Evolutionary conservation across 1,140 invertebrate genomes (phyloP).

Genomic region (Zaprionus camerounensis): DNA sequence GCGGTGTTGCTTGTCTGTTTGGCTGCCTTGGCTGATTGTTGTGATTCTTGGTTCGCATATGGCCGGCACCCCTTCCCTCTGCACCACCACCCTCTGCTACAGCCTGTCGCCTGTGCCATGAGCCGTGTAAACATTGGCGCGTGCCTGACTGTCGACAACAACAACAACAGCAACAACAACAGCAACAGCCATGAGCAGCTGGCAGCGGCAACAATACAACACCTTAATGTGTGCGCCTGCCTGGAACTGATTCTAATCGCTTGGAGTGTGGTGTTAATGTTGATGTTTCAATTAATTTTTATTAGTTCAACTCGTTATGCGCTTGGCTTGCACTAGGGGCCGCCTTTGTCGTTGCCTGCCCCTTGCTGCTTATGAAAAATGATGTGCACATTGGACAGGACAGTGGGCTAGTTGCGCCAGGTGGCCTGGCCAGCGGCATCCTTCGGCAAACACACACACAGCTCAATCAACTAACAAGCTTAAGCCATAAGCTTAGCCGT

Average conservation of each 20-base stretch:
- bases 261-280: constrained; percentile 71
- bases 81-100: not conserved
- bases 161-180: constrained; percentile 50
- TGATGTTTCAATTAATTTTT: constrained; percentile 83
- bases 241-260: constrained; percentile 81
- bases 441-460: constrained; percentile 12
- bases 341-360: not conserved
- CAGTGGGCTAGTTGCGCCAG: constrained; percentile 9
- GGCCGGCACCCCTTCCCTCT: constrained; percentile 36
- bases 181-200: constrained; percentile 7
- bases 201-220: constrained; percentile 58
- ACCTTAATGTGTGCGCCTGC: constrained; percentile 77
- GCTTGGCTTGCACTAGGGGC: constrained; percentile 16
- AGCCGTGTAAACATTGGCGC: constrained; percentile 82
- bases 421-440: not conserved
- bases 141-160: constrained; percentile 64
- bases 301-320: constrained; percentile 68
- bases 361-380: constrained; percentile 61
- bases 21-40: constrained; percentile 69
- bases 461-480: constrained; percentile 76
- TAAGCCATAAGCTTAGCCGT: constrained; percentile 54
- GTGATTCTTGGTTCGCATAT: constrained; percentile 77
- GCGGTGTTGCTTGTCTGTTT: constrained; percentile 58
- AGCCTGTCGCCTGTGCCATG: constrained; percentile 63
- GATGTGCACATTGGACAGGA: constrained; percentile 29